A percentile compares a stretch with the other conserved stretches of the same genome.
Evolutionary conservation across 2,797 vertebrate species (phyloP).

Genomic region (Scleropages formosus): DNA sequence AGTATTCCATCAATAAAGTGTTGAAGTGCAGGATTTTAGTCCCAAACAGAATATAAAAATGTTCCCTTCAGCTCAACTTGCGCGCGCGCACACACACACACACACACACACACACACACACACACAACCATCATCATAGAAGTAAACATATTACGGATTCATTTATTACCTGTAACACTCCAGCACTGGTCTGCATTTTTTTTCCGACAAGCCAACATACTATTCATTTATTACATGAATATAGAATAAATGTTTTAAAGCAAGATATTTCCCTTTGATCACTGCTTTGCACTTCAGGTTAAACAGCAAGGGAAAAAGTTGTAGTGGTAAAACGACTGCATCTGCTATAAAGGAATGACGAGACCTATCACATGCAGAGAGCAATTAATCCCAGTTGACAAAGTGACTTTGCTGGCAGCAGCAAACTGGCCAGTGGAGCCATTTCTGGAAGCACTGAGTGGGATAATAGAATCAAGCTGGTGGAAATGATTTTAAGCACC

Average conservation of each 20-base stretch:
- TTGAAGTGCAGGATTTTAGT: too few relatives aligned
- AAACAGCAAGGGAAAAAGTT: background rate
- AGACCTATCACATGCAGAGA: background rate
- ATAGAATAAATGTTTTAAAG: too few relatives aligned
- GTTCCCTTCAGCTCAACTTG: too few relatives aligned
- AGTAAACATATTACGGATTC: too few relatives aligned
- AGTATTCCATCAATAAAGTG: too few relatives aligned
- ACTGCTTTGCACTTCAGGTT: background rate
- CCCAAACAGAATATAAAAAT: too few relatives aligned
- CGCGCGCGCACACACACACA: too few relatives aligned
- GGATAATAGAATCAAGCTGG: slow-evolving; percentile 43
- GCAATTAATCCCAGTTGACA: slow-evolving; percentile 29
- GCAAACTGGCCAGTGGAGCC: slow-evolving; percentile 19
- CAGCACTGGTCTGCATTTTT: background rate
- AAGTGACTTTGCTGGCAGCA: slow-evolving; percentile 41
- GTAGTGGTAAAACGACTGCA: background rate
- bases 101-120: too few relatives aligned
- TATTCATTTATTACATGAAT: too few relatives aligned
- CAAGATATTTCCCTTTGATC: too few relatives aligned
- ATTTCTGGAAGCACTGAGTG: slow-evolving; percentile 39
- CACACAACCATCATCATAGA: too few relatives aligned
- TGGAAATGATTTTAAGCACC: slow-evolving; percentile 40
- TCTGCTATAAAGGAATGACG: background rate
- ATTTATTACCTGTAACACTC: background rate
- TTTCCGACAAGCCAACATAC: too few relatives aligned